These are phyloP conservation scores for Ceratothoa steindachneri DNA, from an alignment of 2,888 invertebrate genomes.

Conservation along the genomic window DNA sequence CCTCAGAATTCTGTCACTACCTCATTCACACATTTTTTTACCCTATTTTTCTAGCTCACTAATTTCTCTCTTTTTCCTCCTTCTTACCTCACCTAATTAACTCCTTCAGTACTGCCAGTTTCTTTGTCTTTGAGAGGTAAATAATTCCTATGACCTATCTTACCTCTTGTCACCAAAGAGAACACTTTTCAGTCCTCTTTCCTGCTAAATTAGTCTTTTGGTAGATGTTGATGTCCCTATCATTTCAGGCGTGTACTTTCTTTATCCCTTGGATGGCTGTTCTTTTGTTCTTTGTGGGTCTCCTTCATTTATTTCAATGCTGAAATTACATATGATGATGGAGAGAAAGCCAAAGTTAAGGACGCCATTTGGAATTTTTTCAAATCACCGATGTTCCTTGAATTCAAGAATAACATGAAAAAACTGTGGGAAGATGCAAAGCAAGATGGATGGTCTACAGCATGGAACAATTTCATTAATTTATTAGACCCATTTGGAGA, in stretches of 20 bases:
- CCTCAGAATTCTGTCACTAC: no score
- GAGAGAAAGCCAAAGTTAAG: constrained; percentile 79
- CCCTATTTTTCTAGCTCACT: no score
- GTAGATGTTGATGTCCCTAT: constrained; percentile 44
- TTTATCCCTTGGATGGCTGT: constrained; percentile 62
- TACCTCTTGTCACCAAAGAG: no score
- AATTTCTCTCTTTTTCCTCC: no score
- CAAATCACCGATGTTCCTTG: constrained; percentile 74
- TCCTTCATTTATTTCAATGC: constrained; percentile 84
- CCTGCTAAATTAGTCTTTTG: no score
- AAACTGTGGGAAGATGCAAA: constrained; percentile 74
- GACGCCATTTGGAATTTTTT: constrained; percentile 86
- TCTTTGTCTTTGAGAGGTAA: no score
- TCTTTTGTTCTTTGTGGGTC: constrained; percentile 69
- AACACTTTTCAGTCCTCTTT: no score
- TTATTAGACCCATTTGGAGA: constrained; percentile 86
- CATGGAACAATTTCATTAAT: constrained; percentile 80
- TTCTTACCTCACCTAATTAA: no score
- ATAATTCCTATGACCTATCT: no score
- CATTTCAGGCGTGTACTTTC: constrained; percentile 59
- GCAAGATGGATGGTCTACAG: constrained; percentile 80
- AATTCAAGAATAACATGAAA: constrained; percentile 61
- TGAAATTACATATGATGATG: constrained; percentile 71
- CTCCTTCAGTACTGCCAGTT: no score
- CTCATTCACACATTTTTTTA: no score